Conservation (phyloP, 2,888 invertebrate species). For the Hydrotaea cyrtoneurina region DNA sequence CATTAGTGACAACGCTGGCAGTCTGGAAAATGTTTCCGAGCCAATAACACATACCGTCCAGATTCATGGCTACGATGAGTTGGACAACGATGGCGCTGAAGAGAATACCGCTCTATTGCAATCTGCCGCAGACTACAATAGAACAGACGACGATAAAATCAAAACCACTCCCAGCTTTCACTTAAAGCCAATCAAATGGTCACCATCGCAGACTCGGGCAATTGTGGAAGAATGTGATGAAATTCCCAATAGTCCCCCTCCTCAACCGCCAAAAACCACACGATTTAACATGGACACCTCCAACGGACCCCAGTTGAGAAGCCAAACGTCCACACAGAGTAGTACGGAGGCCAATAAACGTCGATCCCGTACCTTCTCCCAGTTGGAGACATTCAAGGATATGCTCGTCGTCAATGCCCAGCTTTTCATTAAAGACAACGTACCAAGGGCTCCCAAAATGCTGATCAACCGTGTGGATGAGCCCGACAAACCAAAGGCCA, state of each 20-base stretch:
- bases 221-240: constrained; percentile 74
- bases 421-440: constrained; percentile 82
- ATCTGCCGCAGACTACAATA: constrained; percentile 65
- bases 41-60: constrained; percentile 69
- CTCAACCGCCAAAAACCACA: constrained; percentile 76
- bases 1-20: not conserved
- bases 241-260: constrained; percentile 82
- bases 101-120: constrained; percentile 71
- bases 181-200: constrained; percentile 9
- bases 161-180: constrained; percentile 68
- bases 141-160: constrained; percentile 77
- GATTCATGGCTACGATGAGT: constrained; percentile 72
- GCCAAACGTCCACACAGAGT: constrained; percentile 68
- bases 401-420: constrained; percentile 83
- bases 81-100: constrained; percentile 73
- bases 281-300: not conserved
- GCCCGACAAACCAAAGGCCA: constrained; percentile 69
- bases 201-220: not conserved
- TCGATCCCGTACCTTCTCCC: constrained; percentile 72
- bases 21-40: constrained; percentile 15
- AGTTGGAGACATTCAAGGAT: constrained; percentile 78
- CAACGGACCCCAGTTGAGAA: constrained; percentile 67
- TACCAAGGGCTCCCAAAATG: constrained; percentile 81
- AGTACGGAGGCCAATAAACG: constrained; percentile 60
- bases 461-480: constrained; percentile 81